Conservation (phyloP, 2,888 invertebrate species). For the Germaria angustata region DNA sequence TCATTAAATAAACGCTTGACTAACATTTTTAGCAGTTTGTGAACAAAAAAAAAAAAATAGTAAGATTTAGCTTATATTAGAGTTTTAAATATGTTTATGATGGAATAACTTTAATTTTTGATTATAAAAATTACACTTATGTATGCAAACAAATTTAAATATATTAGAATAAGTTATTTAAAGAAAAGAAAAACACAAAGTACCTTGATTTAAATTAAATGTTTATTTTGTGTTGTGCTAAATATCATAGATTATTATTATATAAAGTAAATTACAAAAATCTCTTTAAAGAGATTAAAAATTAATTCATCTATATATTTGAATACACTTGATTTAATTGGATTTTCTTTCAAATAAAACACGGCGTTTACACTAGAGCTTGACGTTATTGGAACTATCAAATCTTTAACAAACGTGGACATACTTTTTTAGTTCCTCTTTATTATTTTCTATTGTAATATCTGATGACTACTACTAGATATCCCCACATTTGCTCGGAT, state of each 20-base stretch:
- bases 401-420: neutral
- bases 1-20: slow-evolving; percentile 46
- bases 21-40: slow-evolving; percentile 36
- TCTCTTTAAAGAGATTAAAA: neutral
- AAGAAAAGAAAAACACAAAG: slow-evolving; percentile 48
- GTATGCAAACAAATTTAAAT: slow-evolving; percentile 25
- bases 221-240: slow-evolving; percentile 58
- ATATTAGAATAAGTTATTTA: slow-evolving; percentile 50
- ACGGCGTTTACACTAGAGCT: neutral
- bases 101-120: neutral
- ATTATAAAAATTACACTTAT: neutral
- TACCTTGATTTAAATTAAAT: slow-evolving; percentile 60
- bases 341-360: neutral
- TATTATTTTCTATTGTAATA: too few species aligned
- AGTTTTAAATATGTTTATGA: neutral
- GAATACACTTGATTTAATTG: too few species aligned
- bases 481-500: too few species aligned
- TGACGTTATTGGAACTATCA: neutral
- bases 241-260: slow-evolving; percentile 39
- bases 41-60: neutral
- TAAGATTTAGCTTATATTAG: slow-evolving; percentile 5
- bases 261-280: neutral
- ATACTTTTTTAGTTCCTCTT: neutral
- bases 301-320: neutral
- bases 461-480: too few species aligned